Evolutionary conservation across 1,140 invertebrate genomes (phyloP), one percentile per base, ranked within the genome.

Genomic region (Trichomalopsis sarcophagae): DNA sequence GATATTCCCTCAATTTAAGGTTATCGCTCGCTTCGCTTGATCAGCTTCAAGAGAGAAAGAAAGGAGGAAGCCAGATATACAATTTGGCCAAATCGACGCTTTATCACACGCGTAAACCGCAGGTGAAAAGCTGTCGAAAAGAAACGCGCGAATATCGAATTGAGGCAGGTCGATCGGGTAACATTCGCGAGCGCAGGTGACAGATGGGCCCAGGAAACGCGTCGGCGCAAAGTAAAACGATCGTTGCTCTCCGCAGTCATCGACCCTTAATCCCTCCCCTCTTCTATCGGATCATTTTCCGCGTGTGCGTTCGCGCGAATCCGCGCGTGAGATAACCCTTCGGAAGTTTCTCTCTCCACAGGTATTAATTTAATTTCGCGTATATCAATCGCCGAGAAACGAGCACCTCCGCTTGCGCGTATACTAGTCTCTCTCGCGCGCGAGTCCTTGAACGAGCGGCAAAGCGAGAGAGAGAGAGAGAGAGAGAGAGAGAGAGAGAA

Each of bases 21-120:
- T 82, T 82, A 74, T 74, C 81, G 81, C 21, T 76, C 73, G 81
- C 47, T 40, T 74, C 80, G 80, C 23, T 82, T 23, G 80, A 82
- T 74, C 47, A 13, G 69, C 55, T 7, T 50, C 3, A 0, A 33
- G 21, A 36, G 5, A 36, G 68, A 55, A 47, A 75, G 47, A 75
- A 62, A 82, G 71, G 80, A 55, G 69, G 80, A 74, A 71, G 23
- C 66, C 17, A n/a, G 14, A n/a, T 62, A 62, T 62, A 62, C 6
- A 62, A 62, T 62, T 62, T 17, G 21, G 55, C 17, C 2, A 55
- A 55, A 55, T 55, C 40, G 40, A 11, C 40, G 40, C 40, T 44
- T 44, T 44, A 44, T 44, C 36, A 40, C 1, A 40, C 36, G 47
- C 10, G 7, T 13, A 13, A 14, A 14, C 5, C 17, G 17, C 21